Base-by-base conservation (phyloP, 2,888 invertebrate species). In the Hyles lineata region DNA sequence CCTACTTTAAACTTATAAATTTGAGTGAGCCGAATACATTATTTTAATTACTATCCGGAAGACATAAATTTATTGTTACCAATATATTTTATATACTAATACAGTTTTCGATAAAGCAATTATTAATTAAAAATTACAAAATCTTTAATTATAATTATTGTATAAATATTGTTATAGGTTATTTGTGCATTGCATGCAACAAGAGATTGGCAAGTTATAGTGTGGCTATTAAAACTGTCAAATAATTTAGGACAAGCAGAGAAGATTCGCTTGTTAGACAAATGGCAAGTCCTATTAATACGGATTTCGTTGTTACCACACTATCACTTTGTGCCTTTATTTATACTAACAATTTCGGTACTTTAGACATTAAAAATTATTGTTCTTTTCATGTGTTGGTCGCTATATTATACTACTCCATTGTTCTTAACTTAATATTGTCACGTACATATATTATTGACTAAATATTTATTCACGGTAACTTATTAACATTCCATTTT, bases 51-150 rank as follows among this genome's bases (percentile, higher is more conserved):
- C 93, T 94, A 94, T 87, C 87, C 94, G 94, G 94, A 94, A 94
- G 94, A 94, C 94, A 88, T 89, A 92, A 90, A 91, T 94, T 92
- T 92, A 90, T 90, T 90, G 89, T 88, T 87, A 87, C 76, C 82
- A 86, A 82, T 83, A 82, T 84, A 83, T 83, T 83, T 87, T 85
- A 87, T 82, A 83, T 77, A 78, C 87, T 88, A 87, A 80, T 79
- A 82, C 76, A 76, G 80, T 81, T 77, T 82, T 50, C 19, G 67
- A 67, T 50, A 67, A 67, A 67, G 67, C 67, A 67, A 67, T 50
- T 23, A 67, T 50, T 67, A 23, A 67, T 67, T 67, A 67, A 67
- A 67, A 50, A 50, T 50, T 67, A 67, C 67, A 50, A 67, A 67
- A 67, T 50, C n/a, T 50, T 50, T 50, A 50, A 67, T 23, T 67